Evolutionary conservation across 2,113 vertebrate genomes (phyloP).

Genomic region (Saiga tatarica): DNA sequence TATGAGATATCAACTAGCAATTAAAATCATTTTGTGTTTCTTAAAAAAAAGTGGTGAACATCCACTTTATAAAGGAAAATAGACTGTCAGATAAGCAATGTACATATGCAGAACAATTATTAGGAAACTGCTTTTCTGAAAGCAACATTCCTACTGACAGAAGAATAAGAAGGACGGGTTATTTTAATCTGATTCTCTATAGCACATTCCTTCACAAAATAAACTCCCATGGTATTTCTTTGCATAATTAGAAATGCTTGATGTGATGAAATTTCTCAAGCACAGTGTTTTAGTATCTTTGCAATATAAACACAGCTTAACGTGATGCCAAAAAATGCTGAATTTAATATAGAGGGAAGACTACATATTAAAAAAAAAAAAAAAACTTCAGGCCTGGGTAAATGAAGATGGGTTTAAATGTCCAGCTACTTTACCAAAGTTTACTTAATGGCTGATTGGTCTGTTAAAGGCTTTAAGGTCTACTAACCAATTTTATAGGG

Average conservation of each 20-base stretch:
- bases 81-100: neutral
- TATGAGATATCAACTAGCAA: constrained; percentile 1
- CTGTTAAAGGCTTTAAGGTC: neutral
- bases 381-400: neutral
- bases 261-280: constrained; percentile 9
- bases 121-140: neutral
- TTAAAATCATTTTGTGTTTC: neutral
- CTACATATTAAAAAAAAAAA: neutral
- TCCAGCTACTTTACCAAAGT: neutral
- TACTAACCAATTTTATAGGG: neutral
- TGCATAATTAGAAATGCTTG: constrained; percentile 37
- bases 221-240: neutral
- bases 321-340: neutral
- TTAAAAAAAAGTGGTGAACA: neutral
- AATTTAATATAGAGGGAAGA: neutral
- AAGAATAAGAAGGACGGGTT: constrained; percentile 25
- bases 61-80: constrained; percentile 2
- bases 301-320: neutral
- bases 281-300: neutral
- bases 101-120: neutral
- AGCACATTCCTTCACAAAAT: constrained; percentile 15
- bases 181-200: constrained; percentile 11
- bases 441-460: neutral
- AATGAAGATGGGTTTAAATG: constrained; percentile 16
- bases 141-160: neutral